These are phyloP conservation scores for Serilophus lunatus DNA, from an alignment of 2,113 vertebrate genomes.

Conservation along the genomic window DNA sequence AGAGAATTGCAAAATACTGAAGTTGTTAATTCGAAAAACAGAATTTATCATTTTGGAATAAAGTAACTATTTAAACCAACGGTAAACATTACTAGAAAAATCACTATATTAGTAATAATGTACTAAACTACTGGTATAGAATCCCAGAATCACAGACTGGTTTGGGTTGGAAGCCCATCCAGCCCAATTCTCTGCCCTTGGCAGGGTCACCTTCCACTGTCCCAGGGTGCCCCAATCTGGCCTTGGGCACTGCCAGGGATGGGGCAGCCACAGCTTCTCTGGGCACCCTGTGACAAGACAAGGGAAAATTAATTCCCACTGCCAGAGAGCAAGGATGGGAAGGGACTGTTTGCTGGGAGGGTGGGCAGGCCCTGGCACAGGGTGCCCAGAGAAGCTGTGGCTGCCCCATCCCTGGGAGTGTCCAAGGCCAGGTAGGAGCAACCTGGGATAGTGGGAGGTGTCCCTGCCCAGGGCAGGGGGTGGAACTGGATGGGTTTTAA, in stretches of 20 bases:
- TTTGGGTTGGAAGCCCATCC: fast-evolving
- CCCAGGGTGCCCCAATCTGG: neutral
- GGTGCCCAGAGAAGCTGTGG: neutral
- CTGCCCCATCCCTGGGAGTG: neutral
- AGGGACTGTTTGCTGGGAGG: fast-evolving
- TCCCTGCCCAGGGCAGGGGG: neutral
- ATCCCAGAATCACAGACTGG: neutral
- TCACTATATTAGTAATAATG: neutral
- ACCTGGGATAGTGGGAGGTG: neutral
- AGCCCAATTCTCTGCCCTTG: neutral
- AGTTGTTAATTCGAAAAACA: neutral
- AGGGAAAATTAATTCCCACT: neutral
- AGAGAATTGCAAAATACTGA: neutral
- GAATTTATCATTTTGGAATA: neutral
- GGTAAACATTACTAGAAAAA: neutral
- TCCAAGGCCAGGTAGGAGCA: neutral
- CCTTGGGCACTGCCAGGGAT: neutral
- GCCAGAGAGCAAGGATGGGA: too few species aligned
- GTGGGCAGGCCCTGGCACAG: neutral
- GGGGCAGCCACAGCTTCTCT: neutral
- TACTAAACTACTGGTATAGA: neutral
- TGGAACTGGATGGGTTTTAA: fast-evolving
- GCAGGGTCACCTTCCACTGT: neutral
- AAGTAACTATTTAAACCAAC: neutral
- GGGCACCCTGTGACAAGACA: too few species aligned